Conservation (phyloP, 1,140 invertebrate species). For the Neuroterus valhalla region DNA sequence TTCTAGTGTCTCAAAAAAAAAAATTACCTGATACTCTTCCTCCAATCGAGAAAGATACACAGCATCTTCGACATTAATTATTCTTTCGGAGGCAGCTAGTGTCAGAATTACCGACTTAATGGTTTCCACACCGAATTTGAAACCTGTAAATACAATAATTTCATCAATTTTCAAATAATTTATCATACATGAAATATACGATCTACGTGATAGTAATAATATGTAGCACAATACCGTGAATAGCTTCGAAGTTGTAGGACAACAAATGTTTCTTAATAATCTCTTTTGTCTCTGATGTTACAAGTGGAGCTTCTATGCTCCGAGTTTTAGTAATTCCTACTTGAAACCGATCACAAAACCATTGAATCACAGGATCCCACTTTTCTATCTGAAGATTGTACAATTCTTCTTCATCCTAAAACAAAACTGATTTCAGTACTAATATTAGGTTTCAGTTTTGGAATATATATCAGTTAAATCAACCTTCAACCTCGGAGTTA, state of each 20-base stretch:
- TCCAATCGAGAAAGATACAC: conserved; percentile 90
- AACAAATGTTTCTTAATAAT: conserved; percentile 83
- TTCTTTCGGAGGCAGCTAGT: conserved; percentile 85
- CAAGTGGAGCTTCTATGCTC: conserved; percentile 80
- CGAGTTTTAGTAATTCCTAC: conserved; percentile 83
- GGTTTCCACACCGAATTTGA: conserved; percentile 90
- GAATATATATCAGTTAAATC: too few relatives aligned
- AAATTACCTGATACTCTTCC: conserved; percentile 89
- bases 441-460: conserved; percentile 27
- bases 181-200: too few relatives aligned
- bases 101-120: conserved; percentile 93
- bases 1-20: neutral
- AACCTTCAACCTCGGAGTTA: conserved; percentile 4
- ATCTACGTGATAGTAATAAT: conserved; percentile 28
- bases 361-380: conserved; percentile 92
- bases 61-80: conserved; percentile 86
- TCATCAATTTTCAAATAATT: conserved; percentile 7
- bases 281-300: conserved; percentile 81
- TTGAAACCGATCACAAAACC: conserved; percentile 89
- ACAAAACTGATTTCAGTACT: conserved; percentile 35
- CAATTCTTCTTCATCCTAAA: conserved; percentile 77
- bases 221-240: conserved; percentile 80
- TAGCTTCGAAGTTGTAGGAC: conserved; percentile 85
- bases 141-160: conserved; percentile 78
- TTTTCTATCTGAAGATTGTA: conserved; percentile 84